Percentiles rank a stretch among this genome's conserved stretches.
These are phyloP conservation scores for Cenopis cana DNA, from an alignment of 2,888 invertebrate genomes.

Conservation along the genomic window DNA sequence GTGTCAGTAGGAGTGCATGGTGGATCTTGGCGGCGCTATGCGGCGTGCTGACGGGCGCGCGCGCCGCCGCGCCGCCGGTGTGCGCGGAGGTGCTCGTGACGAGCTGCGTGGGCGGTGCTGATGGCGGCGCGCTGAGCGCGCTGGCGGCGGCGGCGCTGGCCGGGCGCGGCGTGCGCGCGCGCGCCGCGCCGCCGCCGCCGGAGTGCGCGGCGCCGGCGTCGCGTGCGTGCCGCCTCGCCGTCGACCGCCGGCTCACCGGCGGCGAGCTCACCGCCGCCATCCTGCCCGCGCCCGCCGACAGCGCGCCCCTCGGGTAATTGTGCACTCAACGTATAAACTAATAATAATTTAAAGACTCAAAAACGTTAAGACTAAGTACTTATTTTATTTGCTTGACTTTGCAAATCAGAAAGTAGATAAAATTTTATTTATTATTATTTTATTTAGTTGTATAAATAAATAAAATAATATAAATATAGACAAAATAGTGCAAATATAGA, in stretches of 20 bases:
- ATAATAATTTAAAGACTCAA: no score
- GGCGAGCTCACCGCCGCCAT: slow-evolving; percentile 56
- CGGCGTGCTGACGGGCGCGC: slow-evolving; percentile 34
- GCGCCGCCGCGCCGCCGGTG: slow-evolving; percentile 23
- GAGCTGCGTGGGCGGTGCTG: slow-evolving; percentile 28
- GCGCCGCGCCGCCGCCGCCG: slow-evolving; percentile 43
- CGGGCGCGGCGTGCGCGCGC: slow-evolving; percentile 54
- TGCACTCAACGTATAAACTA: no score
- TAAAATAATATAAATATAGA: no score
- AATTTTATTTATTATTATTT: no score
- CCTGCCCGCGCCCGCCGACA: slow-evolving; percentile 57
- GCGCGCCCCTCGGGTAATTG: slow-evolving; percentile 50
- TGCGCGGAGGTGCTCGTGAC: slow-evolving; percentile 20
- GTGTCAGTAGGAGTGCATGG: slow-evolving; percentile 21
- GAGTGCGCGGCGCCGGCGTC: slow-evolving; percentile 49
- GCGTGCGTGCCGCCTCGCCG: slow-evolving; percentile 51
- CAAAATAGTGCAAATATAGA: no score
- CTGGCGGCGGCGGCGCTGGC: slow-evolving; percentile 48
- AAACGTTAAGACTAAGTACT: no score
- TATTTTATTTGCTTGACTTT: no score
- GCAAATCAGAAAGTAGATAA: no score
- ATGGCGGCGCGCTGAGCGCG: slow-evolving; percentile 47
- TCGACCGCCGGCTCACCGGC: slow-evolving; percentile 51
- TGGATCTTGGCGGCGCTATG: slow-evolving; percentile 27
- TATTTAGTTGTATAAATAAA: no score